These are phyloP conservation scores for Pristionchus arcanus DNA, from an alignment of 2,888 invertebrate genomes.

Conservation along the genomic window DNA sequence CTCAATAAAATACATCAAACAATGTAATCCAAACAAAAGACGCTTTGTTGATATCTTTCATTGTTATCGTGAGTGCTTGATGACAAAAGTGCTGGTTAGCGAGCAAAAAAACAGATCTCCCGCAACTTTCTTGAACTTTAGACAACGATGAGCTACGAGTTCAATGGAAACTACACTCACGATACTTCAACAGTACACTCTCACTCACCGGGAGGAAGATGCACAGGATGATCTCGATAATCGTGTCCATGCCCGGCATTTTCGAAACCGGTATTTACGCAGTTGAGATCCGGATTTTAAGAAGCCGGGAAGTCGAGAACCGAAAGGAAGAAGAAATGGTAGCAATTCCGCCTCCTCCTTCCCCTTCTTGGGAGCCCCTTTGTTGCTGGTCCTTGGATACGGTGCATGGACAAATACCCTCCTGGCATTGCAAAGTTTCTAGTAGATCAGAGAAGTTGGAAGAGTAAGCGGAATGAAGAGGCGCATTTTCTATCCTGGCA, in stretches of 20 bases:
- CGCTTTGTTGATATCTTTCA: too few species aligned
- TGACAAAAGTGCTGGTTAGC: too few species aligned
- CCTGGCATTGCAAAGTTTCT: background rate
- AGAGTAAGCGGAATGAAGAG: too few species aligned
- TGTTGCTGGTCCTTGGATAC: background rate
- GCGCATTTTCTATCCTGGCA: too few species aligned
- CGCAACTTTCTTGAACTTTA: too few species aligned
- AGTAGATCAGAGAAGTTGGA: too few species aligned
- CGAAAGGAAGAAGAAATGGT: background rate
- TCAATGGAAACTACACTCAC: too few species aligned
- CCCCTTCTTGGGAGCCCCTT: background rate
- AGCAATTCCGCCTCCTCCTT: background rate
- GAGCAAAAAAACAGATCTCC: too few species aligned
- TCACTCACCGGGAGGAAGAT: constrained; percentile 43
- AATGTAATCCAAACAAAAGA: too few species aligned
- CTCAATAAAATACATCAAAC: too few species aligned
- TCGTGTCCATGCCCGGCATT: constrained; percentile 41
- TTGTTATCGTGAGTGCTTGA: too few species aligned
- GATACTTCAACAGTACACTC: background rate
- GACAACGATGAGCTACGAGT: too few species aligned
- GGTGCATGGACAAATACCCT: background rate
- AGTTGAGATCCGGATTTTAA: background rate
- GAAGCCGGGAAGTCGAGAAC: background rate
- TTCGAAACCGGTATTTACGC: background rate
- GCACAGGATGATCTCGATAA: constrained; percentile 54